Evolutionary conservation across 2,797 vertebrate species (phyloP).

Genomic region (Jordanella pulchra): DNA sequence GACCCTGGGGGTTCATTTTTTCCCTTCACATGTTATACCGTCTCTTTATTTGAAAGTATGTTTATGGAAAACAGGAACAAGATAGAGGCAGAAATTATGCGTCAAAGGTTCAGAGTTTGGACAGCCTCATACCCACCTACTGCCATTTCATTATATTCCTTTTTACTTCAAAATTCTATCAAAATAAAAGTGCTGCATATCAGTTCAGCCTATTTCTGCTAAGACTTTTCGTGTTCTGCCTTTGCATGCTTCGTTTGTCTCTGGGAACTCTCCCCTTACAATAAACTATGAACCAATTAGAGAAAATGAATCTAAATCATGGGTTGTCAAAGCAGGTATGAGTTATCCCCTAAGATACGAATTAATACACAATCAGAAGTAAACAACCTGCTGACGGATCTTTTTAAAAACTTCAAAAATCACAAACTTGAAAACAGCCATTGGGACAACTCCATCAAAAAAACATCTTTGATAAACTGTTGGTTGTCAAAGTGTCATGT

Average conservation of each 20-base stretch:
- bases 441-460: too few relatives aligned
- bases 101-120: too few relatives aligned
- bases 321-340: too few relatives aligned
- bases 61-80: too few relatives aligned
- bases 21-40: not conserved
- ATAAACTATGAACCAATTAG: too few relatives aligned
- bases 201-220: not conserved
- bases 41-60: too few relatives aligned
- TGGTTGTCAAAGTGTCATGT: too few relatives aligned
- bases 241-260: not conserved
- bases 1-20: not conserved
- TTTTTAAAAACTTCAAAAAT: not conserved
- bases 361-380: not conserved
- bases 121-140: not conserved
- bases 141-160: not conserved
- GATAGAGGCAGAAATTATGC: too few relatives aligned
- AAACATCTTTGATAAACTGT: too few relatives aligned
- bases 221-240: not conserved
- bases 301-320: not conserved
- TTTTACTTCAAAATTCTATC: not conserved
- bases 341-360: not conserved
- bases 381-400: not conserved
- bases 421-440: not conserved
- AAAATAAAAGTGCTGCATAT: not conserved
- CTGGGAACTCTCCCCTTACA: too few relatives aligned